phyloP scores from a whole-genome alignment of 2,888 invertebrate species.

The Lasioglossum oenotherae region DNA sequence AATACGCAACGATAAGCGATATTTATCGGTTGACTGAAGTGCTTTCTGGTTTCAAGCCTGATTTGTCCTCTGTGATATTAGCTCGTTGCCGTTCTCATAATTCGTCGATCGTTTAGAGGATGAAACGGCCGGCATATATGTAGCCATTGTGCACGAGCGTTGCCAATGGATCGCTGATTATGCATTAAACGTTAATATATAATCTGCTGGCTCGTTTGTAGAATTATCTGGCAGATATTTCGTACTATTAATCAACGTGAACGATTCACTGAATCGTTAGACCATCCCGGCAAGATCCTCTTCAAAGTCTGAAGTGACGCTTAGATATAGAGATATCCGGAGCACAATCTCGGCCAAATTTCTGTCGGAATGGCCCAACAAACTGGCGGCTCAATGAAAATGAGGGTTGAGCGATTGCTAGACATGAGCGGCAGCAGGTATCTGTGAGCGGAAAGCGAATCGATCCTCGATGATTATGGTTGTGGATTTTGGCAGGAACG shows the following conservation, averaged over 20 bases:
- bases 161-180: not conserved
- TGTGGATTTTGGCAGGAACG: not conserved
- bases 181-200: conserved; percentile 12
- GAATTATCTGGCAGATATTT: not conserved
- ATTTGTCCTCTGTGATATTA: conserved; percentile 11
- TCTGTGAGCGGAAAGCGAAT: not conserved
- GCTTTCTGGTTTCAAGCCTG: conserved; percentile 14
- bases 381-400: not conserved
- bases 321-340: not conserved
- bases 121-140: not conserved
- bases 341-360: not conserved
- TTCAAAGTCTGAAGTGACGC: not conserved
- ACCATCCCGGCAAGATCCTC: not conserved
- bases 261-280: not conserved
- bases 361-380: not conserved
- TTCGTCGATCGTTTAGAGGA: not conserved
- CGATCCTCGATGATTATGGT: not conserved
- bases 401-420: not conserved
- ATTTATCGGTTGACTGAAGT: conserved; percentile 17
- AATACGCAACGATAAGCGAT: conserved; percentile 13
- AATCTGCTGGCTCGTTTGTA: not conserved
- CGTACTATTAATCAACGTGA: not conserved
- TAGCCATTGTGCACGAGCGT: not conserved
- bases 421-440: not conserved
- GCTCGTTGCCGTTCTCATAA: conserved; percentile 7